Conservation (phyloP, 2,888 invertebrate genomes). For the Amiota communis region DNA sequence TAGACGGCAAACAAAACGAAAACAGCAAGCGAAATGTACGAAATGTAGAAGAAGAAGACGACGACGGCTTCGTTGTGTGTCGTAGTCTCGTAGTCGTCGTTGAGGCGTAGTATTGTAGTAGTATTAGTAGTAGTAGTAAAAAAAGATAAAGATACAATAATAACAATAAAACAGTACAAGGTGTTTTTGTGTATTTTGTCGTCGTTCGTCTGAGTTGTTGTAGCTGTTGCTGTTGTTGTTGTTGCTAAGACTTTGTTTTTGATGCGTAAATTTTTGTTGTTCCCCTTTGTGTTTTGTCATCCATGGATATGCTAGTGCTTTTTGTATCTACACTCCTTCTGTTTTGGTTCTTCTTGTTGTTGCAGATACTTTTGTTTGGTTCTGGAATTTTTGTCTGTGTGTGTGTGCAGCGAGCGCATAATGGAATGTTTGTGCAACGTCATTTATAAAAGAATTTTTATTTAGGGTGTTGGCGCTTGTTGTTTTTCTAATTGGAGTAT, state of each 20-base stretch:
- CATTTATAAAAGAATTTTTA: background rate
- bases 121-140: no score
- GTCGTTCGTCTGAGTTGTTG: background rate
- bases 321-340: background rate
- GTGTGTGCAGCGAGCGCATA: background rate
- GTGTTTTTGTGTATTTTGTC: no score
- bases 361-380: background rate
- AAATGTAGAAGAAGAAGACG: background rate
- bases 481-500: background rate
- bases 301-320: background rate
- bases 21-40: conserved; percentile 12
- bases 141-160: no score
- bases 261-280: conserved; percentile 37
- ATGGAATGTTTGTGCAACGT: conserved; percentile 2
- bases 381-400: conserved; percentile 8
- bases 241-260: conserved; percentile 51
- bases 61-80: background rate
- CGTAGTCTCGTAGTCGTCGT: background rate
- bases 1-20: conserved; percentile 27
- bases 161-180: no score
- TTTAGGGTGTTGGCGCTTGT: conserved; percentile 8
- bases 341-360: background rate
- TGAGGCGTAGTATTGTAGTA: no score
- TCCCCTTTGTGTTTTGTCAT: conserved; percentile 4
- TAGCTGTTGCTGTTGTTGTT: conserved; percentile 17